Evolutionary conservation across 2,113 vertebrate species (phyloP), one percentile per base, ranked within the genome.

Genomic region (Haemorhous mexicanus): DNA sequence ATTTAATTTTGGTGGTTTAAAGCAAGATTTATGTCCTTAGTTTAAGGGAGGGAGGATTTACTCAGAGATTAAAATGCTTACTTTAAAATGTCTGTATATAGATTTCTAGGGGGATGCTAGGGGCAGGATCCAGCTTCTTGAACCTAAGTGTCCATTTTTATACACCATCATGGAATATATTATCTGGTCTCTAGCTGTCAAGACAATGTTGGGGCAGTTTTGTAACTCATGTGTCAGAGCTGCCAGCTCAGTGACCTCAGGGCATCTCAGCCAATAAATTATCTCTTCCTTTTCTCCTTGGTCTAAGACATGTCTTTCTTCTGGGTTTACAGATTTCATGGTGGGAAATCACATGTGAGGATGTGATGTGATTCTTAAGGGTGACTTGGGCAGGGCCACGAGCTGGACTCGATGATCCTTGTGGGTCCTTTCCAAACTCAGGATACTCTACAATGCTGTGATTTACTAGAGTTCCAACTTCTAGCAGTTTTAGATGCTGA

Each of bases 1-100:
- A 64, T 61, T 91, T 66, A 53, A 81, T 89, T 91, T 89, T 74
- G 13, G 26, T 78, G 61, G 20, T 72, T 94, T 87, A 82, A 93
- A 91, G 28, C 32, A 67, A 85, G 49, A 79, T 90, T 90, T 79
- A 70, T 59, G 14, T 72, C 21, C 62, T 83, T 72, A 59, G 73
- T 93, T 82, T 82, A 82, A 78, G 21, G 14, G 27, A 76, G 8
- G 12, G 10, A 93, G 18, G 43, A 87, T 93, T 94, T 92, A 63
- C 44, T 93, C 27, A 30, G 62, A 82, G 33, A 93, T 87, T 92
- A 88, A 84, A 87, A 82, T 50, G 1, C 6, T 77, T 77, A 32
- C 37, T 89, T 77, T 66, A 49, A 77, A 84, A 84, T 66, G 11
- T 44, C 63, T 73, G 21, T 39, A 18, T 69, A 64, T 41, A 74